Base-by-base conservation (phyloP, 2,888 invertebrate genomes). In the Thereva nobilitata region DNA sequence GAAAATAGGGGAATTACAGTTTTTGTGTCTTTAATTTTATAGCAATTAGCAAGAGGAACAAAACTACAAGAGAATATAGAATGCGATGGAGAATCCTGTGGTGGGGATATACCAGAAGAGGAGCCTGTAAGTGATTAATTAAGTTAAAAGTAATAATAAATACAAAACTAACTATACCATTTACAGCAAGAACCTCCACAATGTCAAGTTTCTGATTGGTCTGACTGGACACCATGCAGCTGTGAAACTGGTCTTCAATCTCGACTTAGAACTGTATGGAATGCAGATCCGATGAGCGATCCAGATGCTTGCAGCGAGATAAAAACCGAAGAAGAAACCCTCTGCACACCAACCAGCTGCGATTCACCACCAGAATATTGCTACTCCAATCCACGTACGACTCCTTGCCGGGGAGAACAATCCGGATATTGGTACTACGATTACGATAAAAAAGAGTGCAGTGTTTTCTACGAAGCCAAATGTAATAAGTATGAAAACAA, bases 351-450 rank as follows among this genome's bases (percentile, higher is more conserved):
- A 65, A 74, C 73, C 54, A 75, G 73, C 40, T 79, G 80, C 66
- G 79, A 79, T 42, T 74, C 74, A 35, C 75, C 77, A 42, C 79
- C 78, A 5, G 67, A 73, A 2, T 75, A 71, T 38, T 81, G 81
- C 71, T 76, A 74, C 50, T 76, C 77, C 3, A 71, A 72, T 10
- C 74, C 78, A 72, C 86, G 87, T 54, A 85, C 86, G 42, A 94
- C 95, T 1, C 87, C 88, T 3, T 95, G 95, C 76, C 86, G 90
- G 34, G 23, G 61, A 61, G 34, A 89, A 75, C 86, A 88, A 70
- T 87, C 88, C 74, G 86, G 86, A 54, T 85, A 91, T n/a, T 95
- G 93, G 91, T 93, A 90, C 82, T 97, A 88, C 79, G 91, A 97
- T 78, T 83, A 84, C 37, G 78, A 84, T 35, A 84, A 84, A 44